phyloP scores from a whole-genome alignment of 2,797 vertebrate genomes.

The Cheirogaleus major region DNA sequence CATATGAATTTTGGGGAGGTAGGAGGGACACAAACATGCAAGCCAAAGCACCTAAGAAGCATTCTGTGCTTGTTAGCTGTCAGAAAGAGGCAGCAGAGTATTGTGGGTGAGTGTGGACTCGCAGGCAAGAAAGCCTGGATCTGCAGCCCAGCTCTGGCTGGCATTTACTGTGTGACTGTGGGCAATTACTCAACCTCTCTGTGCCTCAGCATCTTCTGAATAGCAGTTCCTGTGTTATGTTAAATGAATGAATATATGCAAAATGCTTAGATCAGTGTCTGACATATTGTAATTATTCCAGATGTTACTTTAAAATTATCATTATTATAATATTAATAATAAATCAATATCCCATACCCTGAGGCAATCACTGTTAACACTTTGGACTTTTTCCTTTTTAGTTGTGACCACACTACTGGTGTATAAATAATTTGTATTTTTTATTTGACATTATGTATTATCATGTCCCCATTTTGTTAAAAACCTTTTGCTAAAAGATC shows the following conservation, averaged over 20 bases:
- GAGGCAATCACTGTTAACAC: not conserved
- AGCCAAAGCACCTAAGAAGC: too few relatives aligned
- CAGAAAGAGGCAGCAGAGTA: not conserved
- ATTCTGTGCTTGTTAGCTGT: not conserved
- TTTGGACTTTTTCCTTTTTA: constrained; percentile 20
- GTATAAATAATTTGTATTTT: not conserved
- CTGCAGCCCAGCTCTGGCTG: not conserved
- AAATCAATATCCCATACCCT: not conserved
- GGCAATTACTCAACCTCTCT: not conserved
- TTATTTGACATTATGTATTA: not conserved
- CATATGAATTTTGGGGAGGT: not conserved
- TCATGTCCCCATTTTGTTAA: not conserved
- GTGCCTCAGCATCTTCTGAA: not conserved
- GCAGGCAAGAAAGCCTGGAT: not conserved
- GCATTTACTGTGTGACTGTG: too few relatives aligned
- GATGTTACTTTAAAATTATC: not conserved
- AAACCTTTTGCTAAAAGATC: not conserved
- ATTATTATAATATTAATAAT: not conserved
- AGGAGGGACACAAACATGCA: not conserved
- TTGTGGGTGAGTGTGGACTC: not conserved
- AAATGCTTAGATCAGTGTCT: constrained; percentile 26
- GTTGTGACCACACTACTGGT: not conserved
- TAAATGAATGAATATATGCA: not conserved
- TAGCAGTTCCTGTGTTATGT: not conserved
- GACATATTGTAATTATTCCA: not conserved